phyloP scores from a whole-genome alignment of 2,797 vertebrate species.

The Paratrypauchen microcephalus region DNA sequence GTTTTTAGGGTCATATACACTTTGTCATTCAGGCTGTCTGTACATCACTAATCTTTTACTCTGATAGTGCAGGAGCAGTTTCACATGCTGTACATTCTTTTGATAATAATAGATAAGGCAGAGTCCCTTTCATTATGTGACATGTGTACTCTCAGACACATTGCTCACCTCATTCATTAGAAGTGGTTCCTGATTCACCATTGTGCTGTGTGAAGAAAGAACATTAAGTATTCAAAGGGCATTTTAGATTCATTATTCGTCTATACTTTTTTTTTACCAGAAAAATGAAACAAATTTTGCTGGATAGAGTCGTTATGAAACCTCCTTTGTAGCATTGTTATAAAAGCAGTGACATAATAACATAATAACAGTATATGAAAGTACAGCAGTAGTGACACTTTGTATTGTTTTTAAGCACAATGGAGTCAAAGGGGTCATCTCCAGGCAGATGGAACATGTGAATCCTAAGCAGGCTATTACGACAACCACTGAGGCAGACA shows the following conservation, averaged over 20 bases:
- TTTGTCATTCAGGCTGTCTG: slow-evolving; percentile 46
- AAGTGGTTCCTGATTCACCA: neutral
- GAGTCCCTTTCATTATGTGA: slow-evolving; percentile 12
- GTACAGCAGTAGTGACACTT: neutral
- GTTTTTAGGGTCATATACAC: slow-evolving; percentile 37
- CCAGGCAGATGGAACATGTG: slow-evolving; percentile 30
- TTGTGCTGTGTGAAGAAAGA: slow-evolving; percentile 9
- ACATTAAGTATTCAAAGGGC: neutral
- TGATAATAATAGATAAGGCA: slow-evolving; percentile 19
- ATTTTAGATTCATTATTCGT: neutral
- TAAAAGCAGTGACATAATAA: neutral
- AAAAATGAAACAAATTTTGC: neutral
- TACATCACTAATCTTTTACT: slow-evolving; percentile 36
- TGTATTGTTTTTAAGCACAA: slow-evolving; percentile 5
- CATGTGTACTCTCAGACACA: neutral
- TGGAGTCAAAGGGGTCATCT: slow-evolving; percentile 31
- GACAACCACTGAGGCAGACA: slow-evolving; percentile 32
- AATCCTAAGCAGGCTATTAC: slow-evolving; percentile 43
- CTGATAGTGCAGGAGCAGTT: neutral
- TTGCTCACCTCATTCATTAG: neutral
- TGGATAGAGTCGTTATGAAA: too few relatives aligned
- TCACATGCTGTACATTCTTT: neutral
- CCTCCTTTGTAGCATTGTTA: neutral
- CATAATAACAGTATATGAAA: neutral
- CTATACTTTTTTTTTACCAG: too few relatives aligned